These are phyloP conservation scores for Podocnemis expansa DNA, from an alignment of 2,113 vertebrate species.

Conservation along the genomic window DNA sequence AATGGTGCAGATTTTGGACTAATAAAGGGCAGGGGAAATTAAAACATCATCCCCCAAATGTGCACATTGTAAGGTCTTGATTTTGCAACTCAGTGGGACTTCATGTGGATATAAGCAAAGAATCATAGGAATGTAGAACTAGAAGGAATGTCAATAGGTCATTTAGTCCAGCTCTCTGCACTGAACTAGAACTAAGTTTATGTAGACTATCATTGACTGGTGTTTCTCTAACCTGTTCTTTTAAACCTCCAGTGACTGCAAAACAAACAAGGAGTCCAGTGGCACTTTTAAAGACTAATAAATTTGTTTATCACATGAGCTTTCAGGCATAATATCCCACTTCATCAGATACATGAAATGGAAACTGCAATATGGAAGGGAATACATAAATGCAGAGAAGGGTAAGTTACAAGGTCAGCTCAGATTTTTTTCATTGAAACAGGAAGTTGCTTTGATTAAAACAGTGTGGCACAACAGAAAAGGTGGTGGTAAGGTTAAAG, in stretches of 20 bases:
- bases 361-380: no score
- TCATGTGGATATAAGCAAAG: not conserved
- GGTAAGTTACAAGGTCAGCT: no score
- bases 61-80: not conserved
- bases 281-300: no score
- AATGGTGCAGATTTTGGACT: not conserved
- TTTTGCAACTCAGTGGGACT: not conserved
- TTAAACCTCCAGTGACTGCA: not conserved
- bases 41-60: not conserved
- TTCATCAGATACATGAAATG: no score
- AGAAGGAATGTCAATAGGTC: not conserved
- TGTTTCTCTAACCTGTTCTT: not conserved
- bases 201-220: not conserved
- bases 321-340: no score
- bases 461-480: no score
- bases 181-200: not conserved
- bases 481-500: no score
- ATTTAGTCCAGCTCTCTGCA: not conserved
- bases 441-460: no score
- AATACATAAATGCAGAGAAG: no score
- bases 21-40: not conserved
- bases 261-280: no score
- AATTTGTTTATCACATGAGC: no score
- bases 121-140: not conserved
- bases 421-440: no score